Evolutionary conservation across 2,888 invertebrate species (phyloP).

Genomic region (Tholera decimalis): DNA sequence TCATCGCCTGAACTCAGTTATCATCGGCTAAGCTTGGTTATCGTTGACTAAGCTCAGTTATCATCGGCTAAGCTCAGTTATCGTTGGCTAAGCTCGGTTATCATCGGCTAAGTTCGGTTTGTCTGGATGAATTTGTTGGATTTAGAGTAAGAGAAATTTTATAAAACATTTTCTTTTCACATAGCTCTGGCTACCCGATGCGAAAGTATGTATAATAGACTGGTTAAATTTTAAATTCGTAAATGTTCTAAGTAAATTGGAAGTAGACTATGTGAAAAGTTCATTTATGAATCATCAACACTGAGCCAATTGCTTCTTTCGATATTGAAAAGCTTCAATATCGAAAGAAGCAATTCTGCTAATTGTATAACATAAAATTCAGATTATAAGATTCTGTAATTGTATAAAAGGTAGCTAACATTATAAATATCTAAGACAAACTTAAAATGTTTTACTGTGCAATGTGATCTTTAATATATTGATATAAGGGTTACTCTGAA

Average conservation of each 20-base stretch:
- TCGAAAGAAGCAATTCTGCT: no score
- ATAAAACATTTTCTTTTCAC: no score
- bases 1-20: no score
- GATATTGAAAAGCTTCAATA: no score
- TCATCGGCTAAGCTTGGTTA: no score
- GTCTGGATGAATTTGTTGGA: background rate
- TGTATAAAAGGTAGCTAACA: background rate
- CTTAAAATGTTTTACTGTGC: background rate
- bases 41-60: no score
- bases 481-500: background rate
- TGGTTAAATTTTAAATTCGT: no score
- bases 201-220: no score
- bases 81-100: background rate
- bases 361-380: background rate
- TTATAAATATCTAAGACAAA: background rate
- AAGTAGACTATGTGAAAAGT: no score
- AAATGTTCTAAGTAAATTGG: no score
- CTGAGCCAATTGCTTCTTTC: background rate
- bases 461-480: background rate
- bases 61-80: no score
- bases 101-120: background rate
- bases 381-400: background rate
- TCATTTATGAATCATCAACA: background rate
- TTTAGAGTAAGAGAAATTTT: constrained; percentile 23
- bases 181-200: no score